Conservation (phyloP, 2,113 vertebrate genomes). For the Lycocorax pyrrhopterus region DNA sequence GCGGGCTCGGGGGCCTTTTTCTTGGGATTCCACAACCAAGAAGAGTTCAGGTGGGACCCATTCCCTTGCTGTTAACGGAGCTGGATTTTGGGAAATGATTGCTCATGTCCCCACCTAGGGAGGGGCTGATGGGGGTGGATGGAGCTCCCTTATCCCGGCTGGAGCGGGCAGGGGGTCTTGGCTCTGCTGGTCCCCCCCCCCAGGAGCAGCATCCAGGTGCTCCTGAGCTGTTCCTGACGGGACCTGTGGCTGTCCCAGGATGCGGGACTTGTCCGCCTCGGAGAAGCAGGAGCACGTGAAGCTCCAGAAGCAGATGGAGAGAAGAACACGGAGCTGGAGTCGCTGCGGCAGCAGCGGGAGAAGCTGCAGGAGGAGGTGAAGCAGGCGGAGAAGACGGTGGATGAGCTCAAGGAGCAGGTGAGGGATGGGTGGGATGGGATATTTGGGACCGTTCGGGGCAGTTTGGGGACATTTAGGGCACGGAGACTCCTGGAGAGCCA, state of each 20-base stretch:
- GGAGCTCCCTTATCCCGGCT: not conserved
- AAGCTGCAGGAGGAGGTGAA: constrained; percentile 90
- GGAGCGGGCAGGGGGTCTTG: not conserved
- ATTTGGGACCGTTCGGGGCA: fast-evolving
- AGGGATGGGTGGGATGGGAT: not conserved
- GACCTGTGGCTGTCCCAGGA: constrained; percentile 68
- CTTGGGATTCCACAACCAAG: not conserved
- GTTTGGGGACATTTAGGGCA: not conserved
- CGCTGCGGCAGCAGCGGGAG: constrained; percentile 86
- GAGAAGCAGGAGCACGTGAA: constrained; percentile 97
- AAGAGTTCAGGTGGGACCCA: not conserved
- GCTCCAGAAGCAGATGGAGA: constrained; percentile 96
- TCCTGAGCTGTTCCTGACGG: not conserved
- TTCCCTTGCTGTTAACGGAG: not conserved
- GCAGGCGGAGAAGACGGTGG: constrained; percentile 85
- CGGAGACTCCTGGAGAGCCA: not conserved
- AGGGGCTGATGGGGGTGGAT: not conserved
- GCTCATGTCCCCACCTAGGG: fast-evolving
- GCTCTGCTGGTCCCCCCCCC: too few species aligned
- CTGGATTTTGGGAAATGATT: not conserved
- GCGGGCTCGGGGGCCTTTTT: not conserved
- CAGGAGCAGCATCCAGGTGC: not conserved
- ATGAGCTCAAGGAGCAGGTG: constrained; percentile 98
- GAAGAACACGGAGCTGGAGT: constrained; percentile 90
- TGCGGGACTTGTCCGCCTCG: constrained; percentile 91